Conservation (phyloP, 2,797 vertebrate species). For the Malurus leucopterus region DNA sequence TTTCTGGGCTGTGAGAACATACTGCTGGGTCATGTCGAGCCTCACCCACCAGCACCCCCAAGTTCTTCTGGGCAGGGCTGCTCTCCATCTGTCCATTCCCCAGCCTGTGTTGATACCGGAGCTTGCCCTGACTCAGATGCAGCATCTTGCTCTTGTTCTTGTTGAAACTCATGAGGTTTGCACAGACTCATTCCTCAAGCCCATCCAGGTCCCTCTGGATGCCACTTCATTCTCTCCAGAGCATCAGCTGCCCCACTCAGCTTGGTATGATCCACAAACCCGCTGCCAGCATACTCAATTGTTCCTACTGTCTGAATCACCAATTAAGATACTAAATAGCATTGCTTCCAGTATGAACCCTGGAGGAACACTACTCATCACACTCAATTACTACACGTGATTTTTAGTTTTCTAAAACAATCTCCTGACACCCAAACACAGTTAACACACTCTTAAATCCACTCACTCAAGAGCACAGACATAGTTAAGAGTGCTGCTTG, state of each 20-base stretch:
- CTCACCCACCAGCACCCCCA: rapidly evolving
- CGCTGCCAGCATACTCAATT: rapidly evolving
- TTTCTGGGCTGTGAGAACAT: rapidly evolving
- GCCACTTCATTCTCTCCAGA: background rate
- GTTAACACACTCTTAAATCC: background rate
- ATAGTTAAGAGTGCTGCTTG: background rate
- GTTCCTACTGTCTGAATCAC: background rate
- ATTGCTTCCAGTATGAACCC: background rate
- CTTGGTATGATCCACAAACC: background rate
- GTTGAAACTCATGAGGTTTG: background rate
- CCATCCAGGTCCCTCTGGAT: background rate
- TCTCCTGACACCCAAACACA: background rate
- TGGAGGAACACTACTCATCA: background rate
- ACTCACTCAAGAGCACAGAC: background rate
- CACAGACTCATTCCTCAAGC: background rate
- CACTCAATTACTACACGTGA: rapidly evolving
- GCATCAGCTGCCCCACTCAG: rapidly evolving
- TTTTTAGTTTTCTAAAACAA: background rate
- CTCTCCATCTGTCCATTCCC: background rate
- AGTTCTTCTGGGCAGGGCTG: background rate
- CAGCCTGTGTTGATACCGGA: rapidly evolving
- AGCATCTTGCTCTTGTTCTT: background rate
- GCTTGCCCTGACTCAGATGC: rapidly evolving
- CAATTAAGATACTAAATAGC: background rate
- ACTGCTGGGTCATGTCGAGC: rapidly evolving